phyloP scores from a whole-genome alignment of 1,140 invertebrate genomes.

The Drosophila triauraria region DNA sequence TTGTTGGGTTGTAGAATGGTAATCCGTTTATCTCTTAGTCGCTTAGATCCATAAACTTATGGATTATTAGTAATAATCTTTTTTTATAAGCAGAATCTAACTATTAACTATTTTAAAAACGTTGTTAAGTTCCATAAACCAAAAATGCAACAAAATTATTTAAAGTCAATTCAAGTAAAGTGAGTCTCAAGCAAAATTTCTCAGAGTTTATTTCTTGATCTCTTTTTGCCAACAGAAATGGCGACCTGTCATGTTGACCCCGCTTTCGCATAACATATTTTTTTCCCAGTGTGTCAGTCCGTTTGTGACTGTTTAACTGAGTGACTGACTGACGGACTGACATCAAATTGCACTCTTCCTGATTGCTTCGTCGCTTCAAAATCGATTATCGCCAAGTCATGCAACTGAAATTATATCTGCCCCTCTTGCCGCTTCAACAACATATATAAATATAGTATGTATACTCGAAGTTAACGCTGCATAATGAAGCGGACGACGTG shows the following conservation, averaged over 20 bases:
- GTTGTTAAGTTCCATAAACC: background rate
- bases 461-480: conserved; percentile 52
- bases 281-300: conserved; percentile 28
- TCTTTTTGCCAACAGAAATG: background rate
- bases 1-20: no score
- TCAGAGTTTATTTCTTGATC: background rate
- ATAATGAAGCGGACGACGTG: conserved; percentile 55
- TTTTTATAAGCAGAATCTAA: no score
- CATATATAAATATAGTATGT: conserved; percentile 39
- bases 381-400: conserved; percentile 60
- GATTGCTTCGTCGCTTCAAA: conserved; percentile 61
- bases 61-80: no score
- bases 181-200: background rate
- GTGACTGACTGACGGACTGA: conserved; percentile 49
- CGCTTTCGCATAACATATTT: conserved; percentile 12
- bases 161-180: no score
- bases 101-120: no score
- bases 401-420: conserved; percentile 43
- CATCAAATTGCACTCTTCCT: conserved; percentile 77
- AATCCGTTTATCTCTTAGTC: no score
- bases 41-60: no score
- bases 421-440: conserved; percentile 36
- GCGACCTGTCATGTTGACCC: conserved; percentile 21
- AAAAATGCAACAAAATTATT: background rate
- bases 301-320: conserved; percentile 38